Base-by-base conservation (phyloP, 2,113 vertebrate species). In the Prochilodus magdalenae region DNA sequence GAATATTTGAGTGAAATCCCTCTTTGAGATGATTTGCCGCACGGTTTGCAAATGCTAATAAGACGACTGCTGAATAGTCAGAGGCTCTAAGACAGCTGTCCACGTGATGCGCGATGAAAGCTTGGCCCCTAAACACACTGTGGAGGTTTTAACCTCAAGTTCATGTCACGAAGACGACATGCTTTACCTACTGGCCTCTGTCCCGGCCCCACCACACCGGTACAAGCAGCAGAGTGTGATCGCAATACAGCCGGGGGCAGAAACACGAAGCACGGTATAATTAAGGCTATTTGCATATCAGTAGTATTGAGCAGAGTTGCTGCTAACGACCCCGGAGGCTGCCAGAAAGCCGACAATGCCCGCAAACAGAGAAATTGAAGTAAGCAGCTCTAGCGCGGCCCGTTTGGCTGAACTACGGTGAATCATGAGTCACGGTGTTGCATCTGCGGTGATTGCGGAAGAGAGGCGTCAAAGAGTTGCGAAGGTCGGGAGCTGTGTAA, bases 241-340 rank as follows among this genome's bases (percentile, higher is more conserved):
- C 66, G 81, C 82, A 84, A 79, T 79, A 62, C 73, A 83, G 82
- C 84, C 84, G 20, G 77, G 78, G 87, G 77, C 53, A 76, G 80
- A 71, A 84, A 59, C 63, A 81, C 82, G 73, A 84, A 88, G 82
- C 77, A 80, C 60, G 27, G 80, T 59, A 40, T 85, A 84, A 90
- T 90, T 86, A 87, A 83, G 81, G 73, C 51, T 73, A 89, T 91
- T 88, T 87, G 88, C 87, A 87, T 88, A 57, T 3, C 10, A 78
- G 87, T 88, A 84, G 76, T 83, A 89, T 87, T 89, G 85, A 62
- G 1, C 77, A 57, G 57, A 85, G 72, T 49, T 60, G 71, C 80
- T 30, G 49, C 77, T 80, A 33, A 63, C 85, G 84, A 86, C 88
- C 87, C 88, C 26, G 63, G 80, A 76, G 84, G 82, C 66, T 73